phyloP scores from a whole-genome alignment of 2,888 invertebrate genomes.

The Dynastes hyllus region DNA sequence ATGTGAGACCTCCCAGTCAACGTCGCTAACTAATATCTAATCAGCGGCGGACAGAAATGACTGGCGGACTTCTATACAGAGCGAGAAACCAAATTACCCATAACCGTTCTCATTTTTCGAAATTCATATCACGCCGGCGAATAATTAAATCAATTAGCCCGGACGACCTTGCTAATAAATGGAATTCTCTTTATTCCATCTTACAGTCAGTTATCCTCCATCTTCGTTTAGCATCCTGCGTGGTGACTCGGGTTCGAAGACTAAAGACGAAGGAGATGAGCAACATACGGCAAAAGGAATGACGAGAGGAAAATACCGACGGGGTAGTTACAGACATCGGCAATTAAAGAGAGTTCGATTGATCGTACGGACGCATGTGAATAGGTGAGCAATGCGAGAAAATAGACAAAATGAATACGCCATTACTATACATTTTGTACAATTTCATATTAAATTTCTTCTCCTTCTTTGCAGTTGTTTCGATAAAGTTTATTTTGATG shows the following conservation, averaged over 20 bases:
- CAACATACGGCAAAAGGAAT: slow-evolving; percentile 15
- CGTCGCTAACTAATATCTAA: slow-evolving; percentile 53
- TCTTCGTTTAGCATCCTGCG: slow-evolving; percentile 9
- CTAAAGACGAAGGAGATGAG: slow-evolving; percentile 11
- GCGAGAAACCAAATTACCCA: slow-evolving; percentile 45
- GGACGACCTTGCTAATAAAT: slow-evolving; percentile 52
- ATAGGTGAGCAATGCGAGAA: slow-evolving; percentile 12
- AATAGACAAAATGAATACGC: slow-evolving; percentile 5
- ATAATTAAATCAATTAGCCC: slow-evolving; percentile 54
- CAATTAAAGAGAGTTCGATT: slow-evolving; percentile 23
- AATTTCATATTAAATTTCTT: slow-evolving; percentile 12
- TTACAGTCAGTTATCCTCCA: slow-evolving; percentile 17
- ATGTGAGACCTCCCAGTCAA: slow-evolving; percentile 53
- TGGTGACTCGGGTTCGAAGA: background rate
- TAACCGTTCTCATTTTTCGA: slow-evolving; percentile 49
- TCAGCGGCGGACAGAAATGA: slow-evolving; percentile 48
- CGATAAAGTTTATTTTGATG: slow-evolving; percentile 3
- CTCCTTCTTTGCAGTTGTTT: background rate
- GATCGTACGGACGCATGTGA: slow-evolving; percentile 9
- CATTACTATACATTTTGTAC: slow-evolving; percentile 5
- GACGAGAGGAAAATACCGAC: slow-evolving; percentile 30
- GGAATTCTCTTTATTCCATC: slow-evolving; percentile 49
- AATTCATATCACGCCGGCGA: slow-evolving; percentile 53
- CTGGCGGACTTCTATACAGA: slow-evolving; percentile 40
- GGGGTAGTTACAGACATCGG: slow-evolving; percentile 28